phyloP scores from a whole-genome alignment of 2,113 vertebrate genomes.

The Verasper variegatus region DNA sequence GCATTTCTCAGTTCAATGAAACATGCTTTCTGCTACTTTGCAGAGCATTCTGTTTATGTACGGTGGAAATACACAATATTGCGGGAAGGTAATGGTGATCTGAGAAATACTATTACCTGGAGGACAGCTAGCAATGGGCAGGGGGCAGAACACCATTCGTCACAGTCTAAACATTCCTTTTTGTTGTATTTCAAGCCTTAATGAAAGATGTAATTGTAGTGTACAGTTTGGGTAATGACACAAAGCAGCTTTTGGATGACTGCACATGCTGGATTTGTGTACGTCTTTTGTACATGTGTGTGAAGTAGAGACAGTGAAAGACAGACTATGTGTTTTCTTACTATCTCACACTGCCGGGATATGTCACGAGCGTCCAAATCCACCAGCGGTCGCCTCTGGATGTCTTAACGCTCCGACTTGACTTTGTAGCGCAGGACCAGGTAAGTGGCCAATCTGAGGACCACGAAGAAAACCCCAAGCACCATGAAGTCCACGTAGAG shows the following conservation, averaged over 20 bases:
- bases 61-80: slow-evolving; percentile 46
- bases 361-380: slow-evolving; percentile 31
- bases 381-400: slow-evolving; percentile 8
- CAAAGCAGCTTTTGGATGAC: slow-evolving; percentile 45
- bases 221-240: slow-evolving; percentile 54
- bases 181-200: slow-evolving; percentile 29
- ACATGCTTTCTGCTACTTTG: slow-evolving; percentile 67
- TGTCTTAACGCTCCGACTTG: slow-evolving; percentile 91
- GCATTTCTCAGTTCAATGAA: slow-evolving; percentile 39
- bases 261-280: slow-evolving; percentile 31
- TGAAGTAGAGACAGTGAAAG: slow-evolving; percentile 38
- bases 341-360: slow-evolving; percentile 45
- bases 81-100: slow-evolving; percentile 27
- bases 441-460: slow-evolving; percentile 93
- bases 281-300: slow-evolving; percentile 34
- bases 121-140: slow-evolving; percentile 6
- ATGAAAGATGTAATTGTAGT: slow-evolving; percentile 34
- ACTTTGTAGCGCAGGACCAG: slow-evolving; percentile 96
- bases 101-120: slow-evolving; percentile 22
- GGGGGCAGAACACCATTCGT: slow-evolving; percentile 11
- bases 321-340: slow-evolving; percentile 47
- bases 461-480: slow-evolving; percentile 93
- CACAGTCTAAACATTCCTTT: slow-evolving; percentile 16
- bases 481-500: slow-evolving; percentile 97
- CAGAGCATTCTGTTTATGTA: slow-evolving; percentile 31